phyloP scores from a whole-genome alignment of 2,113 vertebrate species.

The Amphiprion percula region DNA sequence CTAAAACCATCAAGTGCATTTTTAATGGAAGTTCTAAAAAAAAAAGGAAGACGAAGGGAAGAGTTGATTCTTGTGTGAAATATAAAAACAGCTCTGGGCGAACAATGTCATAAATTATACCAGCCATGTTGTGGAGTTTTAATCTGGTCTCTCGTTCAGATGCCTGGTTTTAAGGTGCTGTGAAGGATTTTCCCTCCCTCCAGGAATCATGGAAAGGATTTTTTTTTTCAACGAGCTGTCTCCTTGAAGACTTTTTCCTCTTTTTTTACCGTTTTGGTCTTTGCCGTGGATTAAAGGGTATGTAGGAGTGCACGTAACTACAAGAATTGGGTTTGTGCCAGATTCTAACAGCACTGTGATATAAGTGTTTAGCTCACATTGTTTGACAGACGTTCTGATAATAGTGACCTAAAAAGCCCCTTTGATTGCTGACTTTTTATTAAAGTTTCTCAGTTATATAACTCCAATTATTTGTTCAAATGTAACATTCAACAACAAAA shows the following conservation, averaged over 20 bases:
- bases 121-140: constrained; percentile 30
- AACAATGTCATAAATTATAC: constrained; percentile 58
- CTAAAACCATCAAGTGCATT: constrained; percentile 59
- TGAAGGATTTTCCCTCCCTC: constrained; percentile 45
- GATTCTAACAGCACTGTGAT: background rate
- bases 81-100: constrained; percentile 42
- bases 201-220: constrained; percentile 6
- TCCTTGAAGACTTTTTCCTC: background rate
- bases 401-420: background rate
- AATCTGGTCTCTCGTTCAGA: constrained; percentile 41
- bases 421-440: background rate
- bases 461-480: constrained; percentile 19
- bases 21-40: constrained; percentile 49
- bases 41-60: constrained; percentile 1
- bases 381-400: constrained; percentile 9
- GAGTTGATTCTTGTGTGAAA: constrained; percentile 46
- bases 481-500: background rate
- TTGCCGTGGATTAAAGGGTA: background rate
- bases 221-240: constrained; percentile 19
- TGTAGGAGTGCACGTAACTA: background rate
- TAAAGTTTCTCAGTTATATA: constrained; percentile 16
- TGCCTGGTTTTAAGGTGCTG: constrained; percentile 18
- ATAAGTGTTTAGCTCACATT: background rate
- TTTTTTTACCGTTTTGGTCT: constrained; percentile 6
- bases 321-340: background rate